phyloP scores from a whole-genome alignment of 2,888 invertebrate species.

The Drosophila tripunctata region DNA sequence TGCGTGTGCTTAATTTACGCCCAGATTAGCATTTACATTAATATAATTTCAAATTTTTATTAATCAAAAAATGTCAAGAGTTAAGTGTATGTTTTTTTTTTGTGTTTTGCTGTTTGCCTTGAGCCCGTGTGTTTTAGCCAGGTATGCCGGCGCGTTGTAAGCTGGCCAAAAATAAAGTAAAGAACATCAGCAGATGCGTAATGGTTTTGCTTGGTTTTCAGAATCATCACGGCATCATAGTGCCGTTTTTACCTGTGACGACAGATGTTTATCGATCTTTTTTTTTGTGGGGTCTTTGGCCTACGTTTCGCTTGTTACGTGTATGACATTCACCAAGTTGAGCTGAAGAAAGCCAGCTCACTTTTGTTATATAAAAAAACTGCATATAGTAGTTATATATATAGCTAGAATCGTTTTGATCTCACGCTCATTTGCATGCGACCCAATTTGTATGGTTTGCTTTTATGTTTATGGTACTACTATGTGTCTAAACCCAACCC shows the following conservation, averaged over 20 bases:
- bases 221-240: slow-evolving; percentile 26
- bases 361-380: slow-evolving; percentile 24
- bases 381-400: slow-evolving; percentile 24
- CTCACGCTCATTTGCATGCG: slow-evolving; percentile 51
- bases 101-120: slow-evolving; percentile 51
- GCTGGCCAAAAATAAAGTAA: slow-evolving; percentile 24
- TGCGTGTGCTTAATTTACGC: slow-evolving; percentile 74
- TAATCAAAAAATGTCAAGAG: slow-evolving; percentile 53
- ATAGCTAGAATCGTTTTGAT: slow-evolving; percentile 5
- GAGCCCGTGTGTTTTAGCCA: slow-evolving; percentile 25
- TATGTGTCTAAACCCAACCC: slow-evolving; percentile 1
- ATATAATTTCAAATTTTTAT: slow-evolving; percentile 74
- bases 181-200: slow-evolving; percentile 27
- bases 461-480: background rate
- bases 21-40: slow-evolving; percentile 72
- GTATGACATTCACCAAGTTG: slow-evolving; percentile 40
- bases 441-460: slow-evolving; percentile 32
- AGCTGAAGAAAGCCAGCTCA: slow-evolving; percentile 29
- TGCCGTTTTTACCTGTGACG: slow-evolving; percentile 45
- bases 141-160: slow-evolving; percentile 28
- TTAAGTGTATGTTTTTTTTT: slow-evolving; percentile 13
- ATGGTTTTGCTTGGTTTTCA: slow-evolving; percentile 7
- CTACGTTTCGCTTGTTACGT: slow-evolving; percentile 53
- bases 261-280: slow-evolving; percentile 43
- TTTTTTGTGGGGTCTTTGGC: slow-evolving; percentile 62